These are phyloP conservation scores for Euura saliciscinereae DNA, from an alignment of 1,140 invertebrate species.

Conservation along the genomic window DNA sequence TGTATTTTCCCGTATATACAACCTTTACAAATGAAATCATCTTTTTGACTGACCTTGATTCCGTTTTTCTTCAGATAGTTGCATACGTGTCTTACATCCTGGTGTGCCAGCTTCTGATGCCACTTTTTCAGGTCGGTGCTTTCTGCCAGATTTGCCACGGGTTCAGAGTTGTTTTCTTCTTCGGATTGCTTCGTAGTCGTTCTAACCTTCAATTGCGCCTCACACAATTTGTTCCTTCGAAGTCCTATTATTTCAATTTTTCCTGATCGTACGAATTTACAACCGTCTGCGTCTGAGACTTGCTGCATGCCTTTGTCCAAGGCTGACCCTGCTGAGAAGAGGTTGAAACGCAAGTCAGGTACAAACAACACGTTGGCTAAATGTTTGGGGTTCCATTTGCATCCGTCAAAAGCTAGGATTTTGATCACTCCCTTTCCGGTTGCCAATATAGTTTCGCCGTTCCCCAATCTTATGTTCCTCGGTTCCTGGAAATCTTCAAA, in stretches of 20 bases:
- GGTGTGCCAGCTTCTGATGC: constrained; percentile 47
- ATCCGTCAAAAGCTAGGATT: constrained; percentile 21
- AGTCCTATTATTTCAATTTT: not conserved
- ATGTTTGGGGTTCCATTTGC: constrained; percentile 19
- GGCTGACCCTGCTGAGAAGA: constrained; percentile 42
- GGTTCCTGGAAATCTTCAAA: constrained; percentile 24
- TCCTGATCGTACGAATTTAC: not conserved
- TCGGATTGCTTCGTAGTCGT: not conserved
- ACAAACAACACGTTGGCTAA: constrained; percentile 44
- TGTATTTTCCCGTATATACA: constrained; percentile 48
- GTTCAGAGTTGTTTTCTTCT: too few species aligned
- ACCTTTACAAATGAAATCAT: constrained; percentile 37
- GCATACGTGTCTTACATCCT: constrained; percentile 44
- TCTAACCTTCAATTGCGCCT: too few species aligned
- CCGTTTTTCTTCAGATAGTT: constrained; percentile 33
- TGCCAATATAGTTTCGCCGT: constrained; percentile 24
- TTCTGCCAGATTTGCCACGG: not conserved
- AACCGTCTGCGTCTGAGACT: constrained; percentile 22
- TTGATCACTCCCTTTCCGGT: constrained; percentile 25
- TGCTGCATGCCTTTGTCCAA: constrained; percentile 33
- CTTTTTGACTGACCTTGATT: constrained; percentile 25
- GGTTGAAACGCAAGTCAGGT: constrained; percentile 44
- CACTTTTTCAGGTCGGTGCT: constrained; percentile 32
- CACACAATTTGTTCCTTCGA: constrained; percentile 15
- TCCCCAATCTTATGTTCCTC: constrained; percentile 23